Percentiles rank a stretch among this genome's conserved stretches.
Conservation (phyloP, 2,888 invertebrate species). For the Mongoloraphidia duomilia region DNA sequence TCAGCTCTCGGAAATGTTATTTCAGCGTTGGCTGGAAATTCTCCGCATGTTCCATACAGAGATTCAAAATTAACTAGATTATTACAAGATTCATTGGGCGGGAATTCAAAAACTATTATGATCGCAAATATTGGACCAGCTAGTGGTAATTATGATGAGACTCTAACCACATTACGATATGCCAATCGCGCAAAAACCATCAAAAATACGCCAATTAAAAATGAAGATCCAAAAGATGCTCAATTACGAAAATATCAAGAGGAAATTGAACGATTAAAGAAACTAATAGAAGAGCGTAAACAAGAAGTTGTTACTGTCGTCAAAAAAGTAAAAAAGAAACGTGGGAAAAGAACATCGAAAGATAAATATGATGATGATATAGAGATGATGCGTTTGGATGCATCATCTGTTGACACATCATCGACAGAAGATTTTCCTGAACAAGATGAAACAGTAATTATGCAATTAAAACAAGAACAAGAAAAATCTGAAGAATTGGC, state of each 20-base stretch:
- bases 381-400: too few species aligned
- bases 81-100: constrained; percentile 94
- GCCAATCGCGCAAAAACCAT: constrained; percentile 96
- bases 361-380: too few species aligned
- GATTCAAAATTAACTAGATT: constrained; percentile 94
- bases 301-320: constrained; percentile 22
- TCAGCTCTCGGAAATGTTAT: constrained; percentile 98
- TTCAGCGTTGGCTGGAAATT: constrained; percentile 88
- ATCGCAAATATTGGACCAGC: constrained; percentile 98
- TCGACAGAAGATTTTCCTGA: constrained; percentile 13
- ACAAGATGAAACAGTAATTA: constrained; percentile 14
- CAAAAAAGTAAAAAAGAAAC: constrained; percentile 25
- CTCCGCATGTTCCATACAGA: constrained; percentile 91
- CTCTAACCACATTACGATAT: constrained; percentile 88
- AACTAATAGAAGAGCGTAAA: constrained; percentile 19
- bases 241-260: constrained; percentile 85
- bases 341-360: background rate
- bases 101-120: constrained; percentile 98
- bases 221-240: constrained; percentile 99
- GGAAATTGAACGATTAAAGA: constrained; percentile 61
- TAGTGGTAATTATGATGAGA: constrained; percentile 95
- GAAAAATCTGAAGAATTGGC: constrained; percentile 61
- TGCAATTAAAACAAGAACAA: constrained; percentile 31
- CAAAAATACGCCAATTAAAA: constrained; percentile 95
- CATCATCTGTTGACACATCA: constrained; percentile 8